Evolutionary conservation across 1,140 invertebrate species (phyloP).

Genomic region (Bombus affinis): DNA sequence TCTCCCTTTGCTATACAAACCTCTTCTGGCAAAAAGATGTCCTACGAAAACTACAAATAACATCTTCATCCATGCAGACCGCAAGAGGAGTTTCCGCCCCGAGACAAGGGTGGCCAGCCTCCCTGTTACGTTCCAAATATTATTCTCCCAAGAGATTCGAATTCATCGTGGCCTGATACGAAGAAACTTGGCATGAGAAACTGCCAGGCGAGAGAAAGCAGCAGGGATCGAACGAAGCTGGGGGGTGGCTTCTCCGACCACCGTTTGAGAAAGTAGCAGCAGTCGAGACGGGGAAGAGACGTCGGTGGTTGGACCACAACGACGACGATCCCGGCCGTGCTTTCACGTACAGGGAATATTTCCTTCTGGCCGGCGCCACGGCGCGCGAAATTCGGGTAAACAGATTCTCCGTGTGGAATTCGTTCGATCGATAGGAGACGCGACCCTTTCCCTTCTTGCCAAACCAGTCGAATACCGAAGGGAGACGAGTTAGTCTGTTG

Average conservation of each 20-base stretch:
- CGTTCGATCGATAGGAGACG: constrained; percentile 56
- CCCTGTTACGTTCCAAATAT: neutral
- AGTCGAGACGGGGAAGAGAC: neutral
- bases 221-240: neutral
- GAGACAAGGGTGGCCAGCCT: neutral
- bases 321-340: neutral
- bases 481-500: constrained; percentile 20
- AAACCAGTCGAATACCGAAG: constrained; percentile 12
- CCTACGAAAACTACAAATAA: neutral
- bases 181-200: constrained; percentile 41
- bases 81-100: neutral
- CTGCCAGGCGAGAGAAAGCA: constrained; percentile 25
- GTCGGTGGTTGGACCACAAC: constrained; percentile 12
- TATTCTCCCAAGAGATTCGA: constrained; percentile 12
- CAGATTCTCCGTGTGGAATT: constrained; percentile 64
- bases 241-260: neutral
- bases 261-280: constrained; percentile 17
- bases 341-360: constrained; percentile 59
- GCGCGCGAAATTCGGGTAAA: constrained; percentile 65
- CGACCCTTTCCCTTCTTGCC: constrained; percentile 13
- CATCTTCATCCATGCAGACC: neutral
- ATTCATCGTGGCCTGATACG: constrained; percentile 24
- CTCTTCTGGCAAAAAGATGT: too few species aligned
- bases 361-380: constrained; percentile 6
- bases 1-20: neutral